Conservation (phyloP, 2,113 vertebrate genomes). For the Salminus brasiliensis region DNA sequence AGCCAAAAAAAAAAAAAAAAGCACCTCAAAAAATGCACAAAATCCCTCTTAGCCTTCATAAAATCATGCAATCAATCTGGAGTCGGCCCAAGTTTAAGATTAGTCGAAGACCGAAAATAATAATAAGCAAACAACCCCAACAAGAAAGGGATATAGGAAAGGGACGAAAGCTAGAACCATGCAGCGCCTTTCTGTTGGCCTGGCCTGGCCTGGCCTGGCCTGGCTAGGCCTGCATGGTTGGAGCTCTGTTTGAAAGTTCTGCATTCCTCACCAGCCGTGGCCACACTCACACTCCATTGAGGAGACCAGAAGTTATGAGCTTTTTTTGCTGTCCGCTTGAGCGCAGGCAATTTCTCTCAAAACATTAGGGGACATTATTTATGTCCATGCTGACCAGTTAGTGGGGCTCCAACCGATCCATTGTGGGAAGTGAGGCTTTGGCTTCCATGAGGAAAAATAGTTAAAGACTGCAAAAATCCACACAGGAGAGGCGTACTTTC, state of each 20-base stretch:
- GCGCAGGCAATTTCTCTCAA: slow-evolving; percentile 30
- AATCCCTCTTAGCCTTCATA: too few species aligned
- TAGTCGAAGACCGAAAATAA: background rate
- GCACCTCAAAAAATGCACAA: background rate
- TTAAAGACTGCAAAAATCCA: background rate
- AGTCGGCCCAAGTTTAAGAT: background rate
- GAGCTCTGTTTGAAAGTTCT: slow-evolving; percentile 60
- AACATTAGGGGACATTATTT: slow-evolving; percentile 32
- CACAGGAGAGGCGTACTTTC: slow-evolving; percentile 8
- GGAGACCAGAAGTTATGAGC: slow-evolving; percentile 41
- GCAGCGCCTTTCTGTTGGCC: slow-evolving; percentile 26
- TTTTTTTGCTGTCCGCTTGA: slow-evolving; percentile 63
- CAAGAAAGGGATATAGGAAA: background rate
- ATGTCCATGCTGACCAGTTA: slow-evolving; percentile 17
- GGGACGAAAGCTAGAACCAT: background rate
- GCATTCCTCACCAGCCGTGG: slow-evolving; percentile 26
- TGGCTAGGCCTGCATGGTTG: slow-evolving; percentile 70
- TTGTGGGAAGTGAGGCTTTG: slow-evolving; percentile 31
- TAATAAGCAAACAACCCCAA: background rate
- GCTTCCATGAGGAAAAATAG: slow-evolving; percentile 10
- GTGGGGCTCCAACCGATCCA: slow-evolving; percentile 7
- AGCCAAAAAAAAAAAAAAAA: too few species aligned
- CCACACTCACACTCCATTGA: slow-evolving; percentile 27
- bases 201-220: slow-evolving; percentile 63
- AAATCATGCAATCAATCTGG: too few species aligned